Evolutionary conservation across 2,888 invertebrate genomes (phyloP).

Genomic region (Lasioglossum leucozonium): DNA sequence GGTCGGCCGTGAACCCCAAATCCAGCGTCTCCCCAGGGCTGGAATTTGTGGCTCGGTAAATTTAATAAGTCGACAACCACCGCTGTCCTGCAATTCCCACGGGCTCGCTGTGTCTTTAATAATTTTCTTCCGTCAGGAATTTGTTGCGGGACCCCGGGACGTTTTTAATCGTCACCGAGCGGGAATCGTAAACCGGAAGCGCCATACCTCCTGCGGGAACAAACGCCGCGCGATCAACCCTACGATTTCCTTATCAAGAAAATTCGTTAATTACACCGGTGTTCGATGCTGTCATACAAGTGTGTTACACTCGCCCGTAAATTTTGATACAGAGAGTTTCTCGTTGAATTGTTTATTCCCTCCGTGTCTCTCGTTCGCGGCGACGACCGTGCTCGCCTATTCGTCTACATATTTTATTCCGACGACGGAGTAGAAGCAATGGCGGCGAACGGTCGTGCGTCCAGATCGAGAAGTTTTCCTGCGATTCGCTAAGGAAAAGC

Average conservation of each 20-base stretch:
- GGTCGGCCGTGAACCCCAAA: slow-evolving; percentile 66
- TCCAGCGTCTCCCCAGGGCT: slow-evolving; percentile 70
- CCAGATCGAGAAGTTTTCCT: not conserved
- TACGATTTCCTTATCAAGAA: no score
- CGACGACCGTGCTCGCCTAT: slow-evolving; percentile 27
- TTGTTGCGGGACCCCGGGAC: not conserved
- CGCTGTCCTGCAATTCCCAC: slow-evolving; percentile 59
- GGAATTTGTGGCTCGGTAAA: slow-evolving; percentile 82
- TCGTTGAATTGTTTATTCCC: not conserved
- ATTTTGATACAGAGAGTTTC: not conserved
- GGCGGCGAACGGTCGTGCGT: not conserved
- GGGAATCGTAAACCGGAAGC: not conserved
- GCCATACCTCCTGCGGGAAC: not conserved
- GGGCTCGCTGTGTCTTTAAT: slow-evolving; percentile 42
- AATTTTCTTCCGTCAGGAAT: slow-evolving; percentile 24
- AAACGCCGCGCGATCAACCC: not conserved
- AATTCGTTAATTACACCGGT: not conserved
- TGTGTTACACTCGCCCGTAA: not conserved
- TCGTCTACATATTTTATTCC: not conserved
- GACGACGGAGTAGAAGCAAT: not conserved
- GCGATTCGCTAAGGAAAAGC: not conserved
- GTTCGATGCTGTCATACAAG: not conserved
- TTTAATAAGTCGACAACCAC: slow-evolving; percentile 82
- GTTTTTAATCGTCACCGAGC: not conserved
- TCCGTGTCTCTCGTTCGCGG: slow-evolving; percentile 49